Evolutionary conservation across 2,113 vertebrate genomes (phyloP).

Genomic region (Charina bottae): DNA sequence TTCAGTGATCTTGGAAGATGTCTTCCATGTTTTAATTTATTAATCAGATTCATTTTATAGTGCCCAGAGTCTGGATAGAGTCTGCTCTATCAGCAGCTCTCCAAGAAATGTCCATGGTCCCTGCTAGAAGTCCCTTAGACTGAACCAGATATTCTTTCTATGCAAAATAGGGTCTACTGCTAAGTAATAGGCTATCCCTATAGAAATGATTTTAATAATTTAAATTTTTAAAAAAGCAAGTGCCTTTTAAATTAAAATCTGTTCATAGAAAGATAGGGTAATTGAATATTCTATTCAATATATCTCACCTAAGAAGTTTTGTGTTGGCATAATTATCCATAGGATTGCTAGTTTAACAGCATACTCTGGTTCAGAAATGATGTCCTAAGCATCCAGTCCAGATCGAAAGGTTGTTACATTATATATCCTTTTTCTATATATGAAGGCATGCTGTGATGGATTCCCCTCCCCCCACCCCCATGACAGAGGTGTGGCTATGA

Average conservation of each 20-base stretch:
- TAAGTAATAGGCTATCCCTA: not conserved
- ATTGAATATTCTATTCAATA: not conserved
- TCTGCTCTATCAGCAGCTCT: not conserved
- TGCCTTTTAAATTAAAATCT: not conserved
- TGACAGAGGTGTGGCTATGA: not conserved
- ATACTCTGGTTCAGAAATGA: not conserved
- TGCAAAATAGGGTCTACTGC: not conserved
- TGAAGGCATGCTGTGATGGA: not conserved
- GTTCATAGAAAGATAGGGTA: not conserved
- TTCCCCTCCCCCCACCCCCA: not conserved
- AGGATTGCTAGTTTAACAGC: not conserved
- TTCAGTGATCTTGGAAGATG: not conserved
- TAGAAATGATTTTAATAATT: not conserved
- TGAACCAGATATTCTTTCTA: not conserved
- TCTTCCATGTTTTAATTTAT: not conserved
- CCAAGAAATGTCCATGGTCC: not conserved
- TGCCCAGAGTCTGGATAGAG: not conserved
- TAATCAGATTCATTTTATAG: not conserved
- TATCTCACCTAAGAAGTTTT: not conserved
- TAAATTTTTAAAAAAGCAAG: not conserved
- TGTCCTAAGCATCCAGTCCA: not conserved
- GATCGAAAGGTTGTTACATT: not conserved
- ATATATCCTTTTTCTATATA: not conserved
- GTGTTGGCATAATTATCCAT: not conserved
- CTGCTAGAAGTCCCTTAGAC: too few species aligned